Evolutionary conservation across 2,113 vertebrate genomes (phyloP).

Genomic region (Rhynchomys soricoides): DNA sequence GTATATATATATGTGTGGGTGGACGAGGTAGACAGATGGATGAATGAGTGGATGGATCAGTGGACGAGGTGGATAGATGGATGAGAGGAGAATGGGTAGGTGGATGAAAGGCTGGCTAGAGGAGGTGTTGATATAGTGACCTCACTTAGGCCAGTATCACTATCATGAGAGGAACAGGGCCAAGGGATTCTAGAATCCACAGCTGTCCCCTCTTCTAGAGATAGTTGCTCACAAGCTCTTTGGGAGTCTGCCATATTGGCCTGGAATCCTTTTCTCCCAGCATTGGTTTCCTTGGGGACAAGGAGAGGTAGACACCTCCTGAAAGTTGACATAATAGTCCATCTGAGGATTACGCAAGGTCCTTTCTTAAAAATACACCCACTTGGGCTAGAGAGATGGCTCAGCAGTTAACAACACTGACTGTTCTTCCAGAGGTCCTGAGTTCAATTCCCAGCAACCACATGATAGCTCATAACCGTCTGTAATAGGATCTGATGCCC

Average conservation of each 20-base stretch:
- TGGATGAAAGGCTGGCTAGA: not conserved
- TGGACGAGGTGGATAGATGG: not conserved
- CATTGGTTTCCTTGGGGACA: not conserved
- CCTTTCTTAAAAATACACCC: not conserved
- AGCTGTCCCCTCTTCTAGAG: not conserved
- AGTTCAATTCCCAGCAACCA: too few species aligned
- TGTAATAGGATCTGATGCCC: too few species aligned
- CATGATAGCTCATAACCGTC: too few species aligned
- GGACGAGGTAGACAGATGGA: not conserved
- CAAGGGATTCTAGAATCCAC: not conserved
- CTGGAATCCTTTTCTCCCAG: not conserved
- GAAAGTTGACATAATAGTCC: not conserved
- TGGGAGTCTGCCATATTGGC: not conserved
- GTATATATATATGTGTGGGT: rapidly evolving
- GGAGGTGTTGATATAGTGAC: not conserved
- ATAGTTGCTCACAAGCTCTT: not conserved
- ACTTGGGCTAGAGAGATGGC: too few species aligned
- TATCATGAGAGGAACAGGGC: not conserved
- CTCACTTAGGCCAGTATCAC: too few species aligned
- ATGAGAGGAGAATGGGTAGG: not conserved
- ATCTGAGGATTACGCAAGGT: not conserved
- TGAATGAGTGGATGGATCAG: too few species aligned
- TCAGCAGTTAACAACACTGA: too few species aligned
- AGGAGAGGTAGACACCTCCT: not conserved
- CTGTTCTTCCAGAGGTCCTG: too few species aligned